Evolutionary conservation across 64 coral and sea anemone genomes (phyloP).

Genomic region (Pocillopora damicornis): DNA sequence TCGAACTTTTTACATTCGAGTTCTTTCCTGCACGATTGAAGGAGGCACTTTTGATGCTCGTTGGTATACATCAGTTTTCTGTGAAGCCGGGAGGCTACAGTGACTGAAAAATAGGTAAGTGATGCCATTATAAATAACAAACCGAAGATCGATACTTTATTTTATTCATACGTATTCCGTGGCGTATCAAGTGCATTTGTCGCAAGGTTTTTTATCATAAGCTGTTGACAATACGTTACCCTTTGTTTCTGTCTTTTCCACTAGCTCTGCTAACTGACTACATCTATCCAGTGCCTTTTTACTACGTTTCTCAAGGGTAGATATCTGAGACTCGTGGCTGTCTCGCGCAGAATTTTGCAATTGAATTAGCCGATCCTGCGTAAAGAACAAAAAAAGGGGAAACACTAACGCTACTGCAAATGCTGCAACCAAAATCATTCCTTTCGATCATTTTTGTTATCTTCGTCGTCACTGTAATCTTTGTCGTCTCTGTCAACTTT

Average conservation of each 20-base stretch:
- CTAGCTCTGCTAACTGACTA: constrained; percentile 32
- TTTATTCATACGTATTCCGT: too few species aligned
- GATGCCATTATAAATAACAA: too few species aligned
- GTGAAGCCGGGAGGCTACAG: constrained; percentile 52
- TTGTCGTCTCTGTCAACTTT: too few species aligned
- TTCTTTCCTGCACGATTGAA: constrained; percentile 42
- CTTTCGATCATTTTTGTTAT: background rate
- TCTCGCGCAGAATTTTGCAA: constrained; percentile 64
- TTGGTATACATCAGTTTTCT: constrained; percentile 77
- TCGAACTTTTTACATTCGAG: constrained; percentile 49
- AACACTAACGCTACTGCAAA: background rate
- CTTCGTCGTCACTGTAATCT: too few species aligned
- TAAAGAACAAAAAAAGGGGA: background rate
- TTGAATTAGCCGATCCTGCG: constrained; percentile 64
- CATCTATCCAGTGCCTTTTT: constrained; percentile 41
- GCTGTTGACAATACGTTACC: constrained; percentile 6
- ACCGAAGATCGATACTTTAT: too few species aligned
- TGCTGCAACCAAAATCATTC: too few species aligned
- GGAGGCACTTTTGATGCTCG: constrained; percentile 76
- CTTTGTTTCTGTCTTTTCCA: constrained; percentile 64
- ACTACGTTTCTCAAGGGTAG: constrained; percentile 58
- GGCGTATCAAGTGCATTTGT: too few species aligned
- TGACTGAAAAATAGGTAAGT: constrained; percentile 25
- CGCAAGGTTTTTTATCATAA: too few species aligned
- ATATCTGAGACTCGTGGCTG: constrained; percentile 61